Evolutionary conservation across 2,113 vertebrate species (phyloP).

Genomic region (Caretta caretta): DNA sequence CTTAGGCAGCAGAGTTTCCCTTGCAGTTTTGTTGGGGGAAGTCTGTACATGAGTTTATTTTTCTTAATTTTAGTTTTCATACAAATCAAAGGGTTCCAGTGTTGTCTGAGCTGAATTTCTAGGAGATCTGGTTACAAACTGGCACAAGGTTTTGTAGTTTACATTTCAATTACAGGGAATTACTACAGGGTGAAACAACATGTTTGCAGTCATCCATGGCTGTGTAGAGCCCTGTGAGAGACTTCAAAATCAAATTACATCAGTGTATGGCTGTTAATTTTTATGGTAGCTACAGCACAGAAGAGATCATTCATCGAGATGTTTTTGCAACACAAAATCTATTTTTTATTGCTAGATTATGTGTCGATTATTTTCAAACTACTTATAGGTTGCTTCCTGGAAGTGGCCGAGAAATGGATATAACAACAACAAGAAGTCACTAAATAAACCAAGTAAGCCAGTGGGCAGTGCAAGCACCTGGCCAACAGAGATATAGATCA

Average conservation of each 20-base stretch:
- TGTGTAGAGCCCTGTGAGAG: neutral
- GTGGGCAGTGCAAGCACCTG: neutral
- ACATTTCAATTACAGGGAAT: neutral
- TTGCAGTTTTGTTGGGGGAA: neutral
- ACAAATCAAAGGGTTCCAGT: neutral
- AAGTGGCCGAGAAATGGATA: neutral
- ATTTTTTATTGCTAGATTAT: slow-evolving; percentile 13
- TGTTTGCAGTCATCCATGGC: neutral
- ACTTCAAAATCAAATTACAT: neutral
- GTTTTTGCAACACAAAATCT: neutral
- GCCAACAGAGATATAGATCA: neutral
- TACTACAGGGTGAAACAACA: neutral
- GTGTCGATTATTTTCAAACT: neutral
- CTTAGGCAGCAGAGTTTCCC: neutral
- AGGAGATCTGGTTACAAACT: neutral
- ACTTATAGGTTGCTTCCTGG: neutral
- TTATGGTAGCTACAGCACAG: neutral
- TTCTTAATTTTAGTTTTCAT: neutral
- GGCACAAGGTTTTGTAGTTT: neutral
- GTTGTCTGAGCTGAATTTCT: neutral
- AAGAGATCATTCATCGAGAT: neutral
- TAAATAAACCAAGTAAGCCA: neutral
- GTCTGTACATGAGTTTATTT: neutral
- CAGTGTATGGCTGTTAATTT: neutral
- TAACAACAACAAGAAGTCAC: neutral